These are phyloP conservation scores for Centropus bengalensis DNA, from an alignment of 2,113 vertebrate genomes.

Conservation along the genomic window DNA sequence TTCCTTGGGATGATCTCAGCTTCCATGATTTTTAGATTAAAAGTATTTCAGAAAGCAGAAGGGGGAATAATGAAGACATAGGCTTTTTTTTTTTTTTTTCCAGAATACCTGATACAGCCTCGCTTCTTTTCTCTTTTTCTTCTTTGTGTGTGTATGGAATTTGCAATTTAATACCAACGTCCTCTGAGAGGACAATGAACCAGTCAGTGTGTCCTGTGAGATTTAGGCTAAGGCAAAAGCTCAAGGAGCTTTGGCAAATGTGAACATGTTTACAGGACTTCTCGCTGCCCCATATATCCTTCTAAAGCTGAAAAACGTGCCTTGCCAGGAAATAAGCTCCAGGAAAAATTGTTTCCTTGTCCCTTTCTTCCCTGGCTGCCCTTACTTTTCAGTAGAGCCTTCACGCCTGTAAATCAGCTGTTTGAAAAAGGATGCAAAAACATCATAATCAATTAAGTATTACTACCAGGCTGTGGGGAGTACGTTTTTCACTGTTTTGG, in stretches of 20 bases:
- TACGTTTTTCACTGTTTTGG: background rate
- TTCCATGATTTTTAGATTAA: constrained; percentile 31
- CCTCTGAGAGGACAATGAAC: background rate
- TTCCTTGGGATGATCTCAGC: constrained; percentile 45
- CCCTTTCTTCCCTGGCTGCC: background rate
- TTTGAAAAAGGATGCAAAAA: background rate
- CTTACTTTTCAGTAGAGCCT: background rate
- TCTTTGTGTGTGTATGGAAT: background rate
- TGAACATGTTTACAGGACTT: background rate
- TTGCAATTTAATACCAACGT: background rate
- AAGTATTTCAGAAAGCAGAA: background rate
- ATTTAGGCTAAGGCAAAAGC: background rate
- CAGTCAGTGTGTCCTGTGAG: background rate
- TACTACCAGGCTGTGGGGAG: background rate
- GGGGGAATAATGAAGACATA: background rate
- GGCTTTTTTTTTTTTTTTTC: background rate
- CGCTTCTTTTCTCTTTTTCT: background rate
- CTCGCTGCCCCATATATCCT: background rate
- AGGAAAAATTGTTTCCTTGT: constrained; percentile 7
- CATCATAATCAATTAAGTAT: background rate
- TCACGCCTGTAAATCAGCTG: background rate
- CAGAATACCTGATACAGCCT: background rate
- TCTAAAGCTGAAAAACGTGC: background rate
- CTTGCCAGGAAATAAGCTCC: background rate
- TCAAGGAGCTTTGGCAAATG: background rate